Conservation (phyloP, 2,888 invertebrate genomes). For the Calameuta pallipes region DNA sequence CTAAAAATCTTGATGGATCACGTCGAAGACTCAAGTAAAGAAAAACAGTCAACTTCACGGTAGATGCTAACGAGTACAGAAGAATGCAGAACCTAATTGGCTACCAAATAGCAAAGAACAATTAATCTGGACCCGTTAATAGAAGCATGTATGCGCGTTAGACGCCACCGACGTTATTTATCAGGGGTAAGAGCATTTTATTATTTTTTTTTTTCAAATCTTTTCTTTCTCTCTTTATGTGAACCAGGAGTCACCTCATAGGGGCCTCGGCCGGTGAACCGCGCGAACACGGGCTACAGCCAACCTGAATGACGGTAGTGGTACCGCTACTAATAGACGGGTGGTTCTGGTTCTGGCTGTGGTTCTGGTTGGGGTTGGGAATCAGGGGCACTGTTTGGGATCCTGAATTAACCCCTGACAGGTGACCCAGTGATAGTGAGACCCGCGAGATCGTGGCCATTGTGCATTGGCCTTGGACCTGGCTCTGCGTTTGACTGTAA, state of each 20-base stretch:
- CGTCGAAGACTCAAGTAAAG: neutral
- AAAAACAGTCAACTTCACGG: neutral
- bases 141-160: conserved; percentile 15
- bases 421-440: conserved; percentile 51
- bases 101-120: neutral
- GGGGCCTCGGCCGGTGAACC: conserved; percentile 43
- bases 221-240: neutral
- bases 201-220: neutral
- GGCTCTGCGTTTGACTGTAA: conserved; percentile 45
- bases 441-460: conserved; percentile 43
- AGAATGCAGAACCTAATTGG: conserved; percentile 5
- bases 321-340: conserved; percentile 45
- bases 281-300: conserved; percentile 36
- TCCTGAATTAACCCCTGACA: conserved; percentile 44
- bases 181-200: neutral
- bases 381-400: conserved; percentile 46
- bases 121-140: conserved; percentile 16
- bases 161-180: conserved; percentile 7
- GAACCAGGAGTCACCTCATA: conserved; percentile 48
- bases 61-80: conserved; percentile 5
- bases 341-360: conserved; percentile 42
- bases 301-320: conserved; percentile 44
- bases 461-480: conserved; percentile 31
- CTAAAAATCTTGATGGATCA: neutral
- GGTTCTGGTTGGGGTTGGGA: conserved; percentile 43